Conservation (phyloP, 2,797 vertebrate species). For the Neopelma chrysocephalum region DNA sequence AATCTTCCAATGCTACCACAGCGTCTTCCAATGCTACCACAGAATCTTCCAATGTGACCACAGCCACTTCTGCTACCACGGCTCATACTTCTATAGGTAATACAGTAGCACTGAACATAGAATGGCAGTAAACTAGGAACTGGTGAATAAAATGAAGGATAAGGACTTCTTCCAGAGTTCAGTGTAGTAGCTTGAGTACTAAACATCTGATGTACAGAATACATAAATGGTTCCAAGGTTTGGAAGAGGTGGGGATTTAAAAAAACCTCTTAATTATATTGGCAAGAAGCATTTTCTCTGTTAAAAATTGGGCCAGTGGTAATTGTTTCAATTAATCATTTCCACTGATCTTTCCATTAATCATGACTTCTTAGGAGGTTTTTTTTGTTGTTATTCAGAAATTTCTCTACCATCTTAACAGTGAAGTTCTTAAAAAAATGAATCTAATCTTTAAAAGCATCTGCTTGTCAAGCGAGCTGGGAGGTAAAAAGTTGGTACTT, state of each 20-base stretch:
- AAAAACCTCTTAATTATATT: background rate
- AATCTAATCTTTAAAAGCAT: background rate
- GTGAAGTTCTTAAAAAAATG: background rate
- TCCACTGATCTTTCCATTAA: background rate
- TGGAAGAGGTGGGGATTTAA: background rate
- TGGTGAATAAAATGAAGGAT: background rate
- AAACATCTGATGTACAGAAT: background rate
- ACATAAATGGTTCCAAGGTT: background rate
- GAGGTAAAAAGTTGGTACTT: background rate
- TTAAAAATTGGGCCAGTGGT: background rate
- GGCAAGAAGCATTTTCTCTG: background rate
- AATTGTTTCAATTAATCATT: background rate
- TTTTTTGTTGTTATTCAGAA: background rate
- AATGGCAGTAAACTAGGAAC: background rate
- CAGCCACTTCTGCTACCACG: background rate
- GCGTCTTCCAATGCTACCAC: background rate
- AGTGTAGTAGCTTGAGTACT: background rate
- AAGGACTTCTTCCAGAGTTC: background rate
- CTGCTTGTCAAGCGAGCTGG: background rate
- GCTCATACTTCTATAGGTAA: constrained; percentile 49
- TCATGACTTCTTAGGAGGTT: background rate
- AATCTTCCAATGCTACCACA: fast-evolving
- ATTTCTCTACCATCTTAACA: background rate
- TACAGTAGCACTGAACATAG: background rate
- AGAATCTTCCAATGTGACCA: background rate